Base-by-base conservation (phyloP, 2,113 vertebrate species). In the Neogobius melanostomus region DNA sequence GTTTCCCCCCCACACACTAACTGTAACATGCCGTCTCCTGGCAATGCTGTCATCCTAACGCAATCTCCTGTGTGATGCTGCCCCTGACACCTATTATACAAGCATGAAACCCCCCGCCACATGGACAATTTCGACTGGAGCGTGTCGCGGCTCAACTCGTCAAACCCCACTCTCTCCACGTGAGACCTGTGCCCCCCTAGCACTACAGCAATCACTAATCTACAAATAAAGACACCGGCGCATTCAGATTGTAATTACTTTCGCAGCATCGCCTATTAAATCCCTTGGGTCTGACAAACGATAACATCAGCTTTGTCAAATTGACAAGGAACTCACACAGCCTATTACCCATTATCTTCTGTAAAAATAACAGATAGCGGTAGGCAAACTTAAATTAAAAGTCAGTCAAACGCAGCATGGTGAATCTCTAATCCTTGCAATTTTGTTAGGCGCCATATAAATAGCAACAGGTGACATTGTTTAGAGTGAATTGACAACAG, bases 241-340 rank as follows among this genome's bases (percentile, higher is more conserved):
- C 4, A 16, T 10, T 54, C 62, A 63, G 17, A 74, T 80, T 75
- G 52, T 76, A 36, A 74, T 71, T 54, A 54, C 48, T 63, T 47
- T 69, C 52, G 28, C 47, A 64, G 67, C 16, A 16, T 50, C 2
- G 16, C 12, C 4, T 44, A 28, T 44, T 6, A 44, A 66, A 77
- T 46, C 51, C 36, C 7, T 11, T 50, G 14, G 5, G 66, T 56
- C 61, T 67, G 57, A 21, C 36, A 21, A 53, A 54, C 64, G 47
- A 63, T 53, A 56, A 10, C 42, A 62, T 53, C 7, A 1, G 50
- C 3, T 52, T 8, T 10, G 6, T 4, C 45, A 36, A 46, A 57
- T 7, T 57, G 28, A 12, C 1, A 28, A 6, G 8, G 62, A 46
- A 7, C 10, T 9, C 10, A 6, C 28, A 11, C 50, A 11, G 43